These are phyloP conservation scores for Lepas anatifera DNA, from an alignment of 2,888 invertebrate species.

Conservation along the genomic window DNA sequence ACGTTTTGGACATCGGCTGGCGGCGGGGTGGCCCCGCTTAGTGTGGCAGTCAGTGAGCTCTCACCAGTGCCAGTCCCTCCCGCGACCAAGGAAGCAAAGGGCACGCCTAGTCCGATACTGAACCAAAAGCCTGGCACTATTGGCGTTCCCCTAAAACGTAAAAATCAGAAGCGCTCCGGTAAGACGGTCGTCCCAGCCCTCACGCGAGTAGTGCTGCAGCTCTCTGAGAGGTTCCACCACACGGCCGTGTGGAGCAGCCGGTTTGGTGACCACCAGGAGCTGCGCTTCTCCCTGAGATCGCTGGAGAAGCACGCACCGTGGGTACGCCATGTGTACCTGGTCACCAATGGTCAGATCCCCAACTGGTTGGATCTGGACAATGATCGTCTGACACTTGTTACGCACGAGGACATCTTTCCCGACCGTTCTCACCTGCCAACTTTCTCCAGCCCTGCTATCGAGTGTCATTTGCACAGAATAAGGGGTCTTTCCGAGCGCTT, in stretches of 20 bases:
- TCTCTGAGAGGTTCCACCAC: too few relatives aligned
- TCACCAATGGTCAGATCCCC: constrained; percentile 71
- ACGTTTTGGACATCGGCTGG: neutral
- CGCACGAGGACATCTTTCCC: constrained; percentile 53
- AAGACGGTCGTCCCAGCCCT: too few relatives aligned
- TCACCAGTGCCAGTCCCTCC: too few relatives aligned
- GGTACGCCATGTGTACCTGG: constrained; percentile 61
- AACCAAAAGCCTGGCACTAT: too few relatives aligned
- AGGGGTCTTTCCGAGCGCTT: constrained; percentile 60
- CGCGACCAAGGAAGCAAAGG: too few relatives aligned
- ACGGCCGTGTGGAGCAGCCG: neutral
- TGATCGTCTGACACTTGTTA: constrained; percentile 49
- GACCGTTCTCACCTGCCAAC: constrained; percentile 53
- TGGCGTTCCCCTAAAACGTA: too few relatives aligned
- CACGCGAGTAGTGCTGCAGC: neutral
- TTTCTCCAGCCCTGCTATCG: constrained; percentile 63
- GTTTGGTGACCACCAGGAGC: constrained; percentile 31
- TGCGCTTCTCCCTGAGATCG: constrained; percentile 47
- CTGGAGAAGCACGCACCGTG: constrained; percentile 63
- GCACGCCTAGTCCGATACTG: too few relatives aligned
- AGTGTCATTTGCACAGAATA: constrained; percentile 53
- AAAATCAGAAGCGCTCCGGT: too few relatives aligned
- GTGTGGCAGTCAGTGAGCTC: too few relatives aligned
- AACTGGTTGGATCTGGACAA: constrained; percentile 64
- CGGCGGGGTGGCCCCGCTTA: too few relatives aligned